Conservation (phyloP, 2,797 vertebrate genomes). For the Margarornis squamiger region DNA sequence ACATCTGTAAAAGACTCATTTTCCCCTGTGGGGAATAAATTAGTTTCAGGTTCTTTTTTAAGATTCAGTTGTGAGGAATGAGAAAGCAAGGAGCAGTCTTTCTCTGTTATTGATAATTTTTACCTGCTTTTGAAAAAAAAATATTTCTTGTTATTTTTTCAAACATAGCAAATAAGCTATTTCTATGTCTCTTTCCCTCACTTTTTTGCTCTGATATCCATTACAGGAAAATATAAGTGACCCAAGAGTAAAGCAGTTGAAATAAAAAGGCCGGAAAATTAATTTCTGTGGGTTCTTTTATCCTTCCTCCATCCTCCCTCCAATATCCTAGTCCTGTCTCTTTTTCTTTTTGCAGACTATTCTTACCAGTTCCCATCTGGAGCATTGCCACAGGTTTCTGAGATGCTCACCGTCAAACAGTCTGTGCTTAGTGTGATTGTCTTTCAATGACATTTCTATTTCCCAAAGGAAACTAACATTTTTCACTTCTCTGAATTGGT, state of each 20-base stretch:
- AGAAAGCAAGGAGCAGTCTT: background rate
- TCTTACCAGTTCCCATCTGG: background rate
- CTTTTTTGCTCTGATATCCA: background rate
- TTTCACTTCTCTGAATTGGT: background rate
- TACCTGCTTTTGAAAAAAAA: background rate
- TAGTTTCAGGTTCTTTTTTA: background rate
- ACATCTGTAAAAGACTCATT: background rate
- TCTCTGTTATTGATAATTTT: background rate
- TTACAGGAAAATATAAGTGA: background rate
- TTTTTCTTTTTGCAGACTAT: background rate
- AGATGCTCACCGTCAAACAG: background rate
- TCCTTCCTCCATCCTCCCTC: background rate
- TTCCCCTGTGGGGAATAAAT: background rate
- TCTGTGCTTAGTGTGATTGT: background rate
- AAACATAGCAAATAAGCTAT: background rate
- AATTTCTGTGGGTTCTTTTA: background rate
- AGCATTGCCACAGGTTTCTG: background rate
- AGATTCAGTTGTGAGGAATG: background rate
- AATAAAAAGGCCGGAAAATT: background rate
- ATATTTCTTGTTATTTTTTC: background rate
- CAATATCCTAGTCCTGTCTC: background rate
- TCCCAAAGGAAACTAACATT: background rate
- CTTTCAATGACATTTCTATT: background rate
- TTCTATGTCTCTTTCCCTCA: background rate
- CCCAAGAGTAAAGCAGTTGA: background rate